A percentile compares a stretch with the other conserved stretches of the same genome.
Evolutionary conservation across 2,113 vertebrate genomes (phyloP).

Genomic region (Eulemur macaco): DNA sequence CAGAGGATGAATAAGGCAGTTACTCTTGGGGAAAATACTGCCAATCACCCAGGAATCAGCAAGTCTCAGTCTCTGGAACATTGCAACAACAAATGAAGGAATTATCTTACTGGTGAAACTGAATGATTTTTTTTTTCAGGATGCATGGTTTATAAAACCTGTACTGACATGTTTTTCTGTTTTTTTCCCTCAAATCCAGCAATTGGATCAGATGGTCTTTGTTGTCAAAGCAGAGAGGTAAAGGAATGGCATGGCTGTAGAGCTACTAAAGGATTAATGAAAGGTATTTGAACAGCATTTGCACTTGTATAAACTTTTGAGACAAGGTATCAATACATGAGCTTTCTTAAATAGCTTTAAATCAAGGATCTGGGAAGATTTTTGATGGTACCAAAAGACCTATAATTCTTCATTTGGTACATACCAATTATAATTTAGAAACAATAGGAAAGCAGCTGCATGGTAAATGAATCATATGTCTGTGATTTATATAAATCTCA

Average conservation of each 20-base stretch:
- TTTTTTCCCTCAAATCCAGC: conserved; percentile 83
- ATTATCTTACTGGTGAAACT: neutral
- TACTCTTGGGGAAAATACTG: neutral
- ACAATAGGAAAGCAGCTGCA: fast-evolving
- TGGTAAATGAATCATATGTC: neutral
- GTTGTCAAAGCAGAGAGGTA: conserved; percentile 97
- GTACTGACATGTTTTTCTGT: neutral
- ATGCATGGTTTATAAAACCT: neutral
- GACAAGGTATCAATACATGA: neutral
- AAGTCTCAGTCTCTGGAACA: neutral
- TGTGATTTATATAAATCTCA: neutral
- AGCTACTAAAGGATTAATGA: conserved; percentile 92
- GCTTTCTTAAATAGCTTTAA: neutral
- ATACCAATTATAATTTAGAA: neutral
- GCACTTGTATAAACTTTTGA: fast-evolving
- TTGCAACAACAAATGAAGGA: neutral
- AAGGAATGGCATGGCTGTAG: conserved; percentile 99
- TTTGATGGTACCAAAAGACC: neutral
- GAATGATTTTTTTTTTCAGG: neutral
- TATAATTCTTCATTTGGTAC: neutral
- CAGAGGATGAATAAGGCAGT: neutral
- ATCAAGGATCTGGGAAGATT: neutral
- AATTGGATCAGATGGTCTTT: conserved; percentile 95
- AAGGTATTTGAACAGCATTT: conserved; percentile 85
- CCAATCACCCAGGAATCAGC: neutral